phyloP scores from a whole-genome alignment of 2,888 invertebrate genomes.

The Orchestes rusci region DNA sequence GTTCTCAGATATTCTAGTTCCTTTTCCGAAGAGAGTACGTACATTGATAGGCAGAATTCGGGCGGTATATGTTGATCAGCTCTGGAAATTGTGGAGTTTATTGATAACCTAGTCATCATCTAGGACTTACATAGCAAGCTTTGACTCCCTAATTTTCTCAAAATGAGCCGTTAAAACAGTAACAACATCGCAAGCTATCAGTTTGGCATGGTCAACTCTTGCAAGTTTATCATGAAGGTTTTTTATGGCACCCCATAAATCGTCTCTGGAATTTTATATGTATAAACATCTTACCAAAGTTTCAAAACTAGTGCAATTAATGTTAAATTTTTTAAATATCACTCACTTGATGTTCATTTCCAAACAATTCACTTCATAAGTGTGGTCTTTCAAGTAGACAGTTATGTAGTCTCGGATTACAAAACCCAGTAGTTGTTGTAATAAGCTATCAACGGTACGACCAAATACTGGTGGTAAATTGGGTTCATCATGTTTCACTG shows the following conservation, averaged over 20 bases:
- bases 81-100: conserved; percentile 40
- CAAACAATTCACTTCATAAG: conserved; percentile 46
- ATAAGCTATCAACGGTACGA: conserved; percentile 72
- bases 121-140: conserved; percentile 63
- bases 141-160: conserved; percentile 73
- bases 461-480: conserved; percentile 76
- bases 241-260: conserved; percentile 74
- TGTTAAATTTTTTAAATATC: background rate
- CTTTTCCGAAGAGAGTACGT: conserved; percentile 63
- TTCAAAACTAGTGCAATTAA: background rate
- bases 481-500: conserved; percentile 30
- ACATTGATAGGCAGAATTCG: conserved; percentile 65
- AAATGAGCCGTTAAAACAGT: conserved; percentile 77
- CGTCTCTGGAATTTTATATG: conserved; percentile 52
- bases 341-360: conserved; percentile 47
- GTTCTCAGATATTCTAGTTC: conserved; percentile 77
- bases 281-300: background rate
- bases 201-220: conserved; percentile 72
- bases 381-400: conserved; percentile 61
- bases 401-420: conserved; percentile 72
- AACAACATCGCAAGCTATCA: conserved; percentile 77
- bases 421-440: conserved; percentile 77
- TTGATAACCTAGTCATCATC: background rate
- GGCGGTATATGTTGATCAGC: conserved; percentile 57
- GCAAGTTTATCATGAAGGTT: conserved; percentile 66